Base-by-base conservation (phyloP, 2,113 vertebrate species). In the Gasterosteus aculeatus region DNA sequence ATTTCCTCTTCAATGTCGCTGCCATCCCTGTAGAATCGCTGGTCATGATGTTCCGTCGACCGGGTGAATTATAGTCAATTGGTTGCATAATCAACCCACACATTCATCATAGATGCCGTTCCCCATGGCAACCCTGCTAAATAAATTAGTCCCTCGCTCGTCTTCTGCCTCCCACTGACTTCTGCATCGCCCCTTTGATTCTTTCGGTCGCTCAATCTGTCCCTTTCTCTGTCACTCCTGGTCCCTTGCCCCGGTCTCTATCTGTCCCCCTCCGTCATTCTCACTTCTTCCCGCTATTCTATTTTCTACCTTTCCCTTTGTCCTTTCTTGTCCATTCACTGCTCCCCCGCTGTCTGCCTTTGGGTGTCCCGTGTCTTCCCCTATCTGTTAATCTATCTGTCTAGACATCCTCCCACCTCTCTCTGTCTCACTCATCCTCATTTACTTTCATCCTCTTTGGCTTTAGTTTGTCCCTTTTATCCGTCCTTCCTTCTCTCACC, bases 11-110 rank as follows among this genome's bases (percentile, higher is more conserved):
- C 62, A 63, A 18, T 49, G 5, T 46, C 33, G 31, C 42, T 59
- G 38, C 60, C 46, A 56, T 72, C 68, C 72, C 79, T 54, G 58
- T 81, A 81, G 78, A 73, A 72, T 53, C 49, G 41, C 77, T 62
- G 85, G 82, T 87, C 86, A 78, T 79, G 85, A 91, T 90, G 75
- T 54, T 59, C 78, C 65, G 67, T 91, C 88, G 89, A 65, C 83
- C 83, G 89, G 77, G 70, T 93, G 92, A 94, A 93, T 92, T 93
- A 90, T 87, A 92, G 91, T 90, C 87, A 89, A 87, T 89, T 85
- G 86, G 88, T 93, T 92, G 81, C 92, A 87, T 94, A 93, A 94
- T 93, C 91, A 92, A 86, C 82, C 90, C 89, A 85, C 88, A 89
- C 85, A 92, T 92, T 93, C 92, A 93, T 93, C 92, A 93, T 86